Evolutionary conservation across 2,113 vertebrate genomes (phyloP).

Genomic region (Syngnathus floridae): DNA sequence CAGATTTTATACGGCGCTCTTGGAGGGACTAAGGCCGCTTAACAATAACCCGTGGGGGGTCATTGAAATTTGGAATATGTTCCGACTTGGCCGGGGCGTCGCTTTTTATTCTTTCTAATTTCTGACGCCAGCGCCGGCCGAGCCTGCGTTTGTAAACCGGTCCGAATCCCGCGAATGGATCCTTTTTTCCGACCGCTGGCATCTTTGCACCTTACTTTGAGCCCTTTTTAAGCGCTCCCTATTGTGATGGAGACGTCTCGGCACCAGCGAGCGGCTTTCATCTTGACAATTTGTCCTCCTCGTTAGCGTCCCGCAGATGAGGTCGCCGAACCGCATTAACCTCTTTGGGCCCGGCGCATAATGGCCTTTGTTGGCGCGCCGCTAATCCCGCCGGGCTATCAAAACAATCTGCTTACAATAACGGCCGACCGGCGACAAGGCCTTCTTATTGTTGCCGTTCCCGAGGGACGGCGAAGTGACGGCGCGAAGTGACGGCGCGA

Average conservation of each 20-base stretch:
- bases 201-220: neutral
- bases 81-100: no score
- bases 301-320: neutral
- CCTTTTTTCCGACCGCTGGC: no score
- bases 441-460: neutral
- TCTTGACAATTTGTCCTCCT: neutral
- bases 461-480: neutral
- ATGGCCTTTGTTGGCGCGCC: neutral
- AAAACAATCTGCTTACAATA: neutral
- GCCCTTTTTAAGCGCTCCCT: neutral
- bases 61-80: neutral
- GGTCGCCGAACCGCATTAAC: slow-evolving; percentile 3
- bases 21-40: no score
- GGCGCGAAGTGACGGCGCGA: no score
- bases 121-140: neutral
- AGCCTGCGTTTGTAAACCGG: no score
- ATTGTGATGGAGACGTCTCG: neutral
- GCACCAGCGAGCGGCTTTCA: neutral
- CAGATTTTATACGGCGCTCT: no score
- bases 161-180: neutral
- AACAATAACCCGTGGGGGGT: neutral
- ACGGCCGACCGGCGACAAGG: neutral
- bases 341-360: neutral
- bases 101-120: neutral
- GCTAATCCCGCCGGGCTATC: neutral